phyloP scores from a whole-genome alignment of 2,797 vertebrate species.

The Octomys mimax region DNA sequence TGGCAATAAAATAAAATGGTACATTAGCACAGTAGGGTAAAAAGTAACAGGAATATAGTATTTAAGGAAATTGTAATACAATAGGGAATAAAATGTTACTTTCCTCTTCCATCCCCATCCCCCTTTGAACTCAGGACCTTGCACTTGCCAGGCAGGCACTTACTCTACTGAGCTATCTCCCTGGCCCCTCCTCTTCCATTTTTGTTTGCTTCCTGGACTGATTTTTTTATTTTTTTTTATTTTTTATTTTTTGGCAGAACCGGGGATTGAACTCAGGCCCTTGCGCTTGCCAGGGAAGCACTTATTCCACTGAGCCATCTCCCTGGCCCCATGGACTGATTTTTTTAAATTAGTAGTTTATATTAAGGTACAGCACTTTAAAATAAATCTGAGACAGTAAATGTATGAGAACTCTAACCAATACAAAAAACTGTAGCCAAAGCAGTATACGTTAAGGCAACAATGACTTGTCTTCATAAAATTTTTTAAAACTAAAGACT shows the following conservation, averaged over 20 bases:
- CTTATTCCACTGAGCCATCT: no score
- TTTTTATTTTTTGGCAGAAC: no score
- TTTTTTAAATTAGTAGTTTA: conserved; percentile 49
- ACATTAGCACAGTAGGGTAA: not conserved
- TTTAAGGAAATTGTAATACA: not conserved
- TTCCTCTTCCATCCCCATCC: not conserved
- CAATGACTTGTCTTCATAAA: not conserved
- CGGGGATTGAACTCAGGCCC: no score
- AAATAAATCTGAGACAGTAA: not conserved
- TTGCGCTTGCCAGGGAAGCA: no score
- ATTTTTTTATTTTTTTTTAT: conserved; percentile 53
- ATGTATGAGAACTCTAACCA: conserved; percentile 12
- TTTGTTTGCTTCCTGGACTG: no score
- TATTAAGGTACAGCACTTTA: conserved; percentile 21
- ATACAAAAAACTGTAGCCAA: not conserved
- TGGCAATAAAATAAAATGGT: conserved; percentile 8
- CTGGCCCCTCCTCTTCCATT: no score
- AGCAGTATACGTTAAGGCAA: not conserved
- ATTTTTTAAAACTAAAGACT: not conserved
- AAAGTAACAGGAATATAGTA: not conserved
- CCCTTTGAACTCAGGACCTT: no score
- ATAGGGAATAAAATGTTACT: conserved; percentile 38
- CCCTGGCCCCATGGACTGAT: not conserved
- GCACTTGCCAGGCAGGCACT: no score
- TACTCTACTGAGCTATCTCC: no score